Conservation (phyloP, 2,113 vertebrate genomes). For the Pseudopipra pipra region DNA sequence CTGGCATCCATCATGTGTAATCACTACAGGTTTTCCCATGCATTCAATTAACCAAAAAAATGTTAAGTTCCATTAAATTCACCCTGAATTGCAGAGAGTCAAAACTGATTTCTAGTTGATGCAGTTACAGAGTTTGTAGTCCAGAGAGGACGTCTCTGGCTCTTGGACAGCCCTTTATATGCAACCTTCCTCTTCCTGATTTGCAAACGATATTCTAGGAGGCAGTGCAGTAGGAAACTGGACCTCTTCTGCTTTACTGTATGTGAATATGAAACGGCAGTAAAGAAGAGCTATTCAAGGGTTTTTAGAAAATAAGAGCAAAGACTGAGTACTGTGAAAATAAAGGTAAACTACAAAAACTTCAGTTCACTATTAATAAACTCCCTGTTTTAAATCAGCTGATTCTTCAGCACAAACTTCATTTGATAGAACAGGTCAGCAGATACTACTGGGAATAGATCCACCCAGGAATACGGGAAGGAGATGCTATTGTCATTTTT, state of each 20-base stretch:
- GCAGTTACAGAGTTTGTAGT: not conserved
- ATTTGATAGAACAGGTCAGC: not conserved
- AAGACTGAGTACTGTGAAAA: not conserved
- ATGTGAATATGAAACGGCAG: not conserved
- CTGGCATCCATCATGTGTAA: conserved; percentile 8
- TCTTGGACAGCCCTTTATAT: not conserved
- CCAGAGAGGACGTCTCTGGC: not conserved
- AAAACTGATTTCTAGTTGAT: not conserved
- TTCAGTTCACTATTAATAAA: not conserved
- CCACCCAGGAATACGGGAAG: not conserved
- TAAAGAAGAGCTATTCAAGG: not conserved
- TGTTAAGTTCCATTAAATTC: not conserved
- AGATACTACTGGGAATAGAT: not conserved
- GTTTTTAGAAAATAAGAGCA: not conserved
- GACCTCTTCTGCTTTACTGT: not conserved
- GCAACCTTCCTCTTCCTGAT: not conserved
- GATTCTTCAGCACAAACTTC: not conserved
- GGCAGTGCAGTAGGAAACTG: not conserved
- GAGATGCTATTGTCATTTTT: not conserved
- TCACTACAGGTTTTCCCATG: not conserved
- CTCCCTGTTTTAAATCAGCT: not conserved
- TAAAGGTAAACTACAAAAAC: not conserved
- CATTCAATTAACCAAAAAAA: not conserved
- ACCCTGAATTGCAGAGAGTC: not conserved
- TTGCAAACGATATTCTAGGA: fast-evolving